Conservation (phyloP, 1,140 invertebrate species). For the Diorhabda elongata region DNA sequence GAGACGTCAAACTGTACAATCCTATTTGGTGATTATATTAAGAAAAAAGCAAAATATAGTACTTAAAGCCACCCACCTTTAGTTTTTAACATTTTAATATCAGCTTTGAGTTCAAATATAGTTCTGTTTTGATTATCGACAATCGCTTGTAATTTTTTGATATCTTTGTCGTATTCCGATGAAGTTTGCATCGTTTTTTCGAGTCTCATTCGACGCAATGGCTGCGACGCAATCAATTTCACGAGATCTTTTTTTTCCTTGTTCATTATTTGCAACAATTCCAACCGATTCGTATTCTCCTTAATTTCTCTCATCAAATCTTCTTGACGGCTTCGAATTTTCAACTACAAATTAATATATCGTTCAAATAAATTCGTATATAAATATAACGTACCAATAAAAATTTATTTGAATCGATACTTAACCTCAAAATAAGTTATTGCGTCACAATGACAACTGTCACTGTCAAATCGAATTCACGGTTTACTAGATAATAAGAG, state of each 20-base stretch:
- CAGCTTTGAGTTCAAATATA: conserved; percentile 34
- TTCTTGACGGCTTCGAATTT: conserved; percentile 43
- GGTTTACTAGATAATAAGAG: too few species aligned
- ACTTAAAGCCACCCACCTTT: conserved; percentile 26
- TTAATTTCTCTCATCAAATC: conserved; percentile 49
- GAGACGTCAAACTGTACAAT: too few species aligned
- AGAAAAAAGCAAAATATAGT: too few species aligned
- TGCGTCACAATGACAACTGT: too few species aligned
- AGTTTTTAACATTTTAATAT: conserved; percentile 41
- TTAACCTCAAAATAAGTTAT: too few species aligned
- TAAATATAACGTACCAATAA: too few species aligned
- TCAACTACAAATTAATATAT: conserved; percentile 32
- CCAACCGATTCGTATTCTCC: conserved; percentile 56
- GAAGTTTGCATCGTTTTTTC: conserved; percentile 31
- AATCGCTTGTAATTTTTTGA: conserved; percentile 47
- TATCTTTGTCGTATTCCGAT: conserved; percentile 43
- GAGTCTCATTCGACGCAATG: conserved; percentile 43
- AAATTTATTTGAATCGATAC: too few species aligned
- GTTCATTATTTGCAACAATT: conserved; percentile 53
- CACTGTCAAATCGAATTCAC: too few species aligned
- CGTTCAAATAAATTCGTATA: too few species aligned
- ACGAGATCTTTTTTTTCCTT: conserved; percentile 53
- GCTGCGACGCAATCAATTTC: conserved; percentile 46
- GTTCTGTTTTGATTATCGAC: conserved; percentile 24
- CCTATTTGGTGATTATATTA: too few species aligned